Percentiles rank a stretch among this genome's conserved stretches.
phyloP scores from a whole-genome alignment of 2,797 vertebrate species.

The Spinibarbus caldwelli region DNA sequence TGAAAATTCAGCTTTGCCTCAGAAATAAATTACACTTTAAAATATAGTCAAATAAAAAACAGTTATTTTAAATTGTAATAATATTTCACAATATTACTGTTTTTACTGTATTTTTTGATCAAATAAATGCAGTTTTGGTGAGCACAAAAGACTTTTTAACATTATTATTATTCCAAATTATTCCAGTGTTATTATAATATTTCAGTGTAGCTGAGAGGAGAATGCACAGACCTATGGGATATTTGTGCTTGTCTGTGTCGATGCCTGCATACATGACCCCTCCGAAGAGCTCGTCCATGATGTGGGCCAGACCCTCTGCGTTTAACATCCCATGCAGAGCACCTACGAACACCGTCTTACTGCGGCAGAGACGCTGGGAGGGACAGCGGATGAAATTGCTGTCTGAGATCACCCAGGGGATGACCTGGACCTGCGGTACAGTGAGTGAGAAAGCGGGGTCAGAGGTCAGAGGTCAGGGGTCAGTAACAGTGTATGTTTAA shows the following conservation, averaged over 20 bases:
- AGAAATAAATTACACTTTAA: background rate
- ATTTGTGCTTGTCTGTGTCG: slow-evolving; percentile 99
- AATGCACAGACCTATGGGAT: slow-evolving; percentile 87
- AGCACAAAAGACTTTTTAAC: background rate
- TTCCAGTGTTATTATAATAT: background rate
- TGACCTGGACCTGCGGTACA: slow-evolving; percentile 91
- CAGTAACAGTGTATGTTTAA: background rate
- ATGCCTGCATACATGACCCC: slow-evolving; percentile 98
- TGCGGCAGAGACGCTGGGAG: slow-evolving; percentile 91
- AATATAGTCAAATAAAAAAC: background rate
- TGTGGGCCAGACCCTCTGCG: slow-evolving; percentile 90
- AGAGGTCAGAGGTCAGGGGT: background rate
- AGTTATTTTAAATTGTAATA: background rate
- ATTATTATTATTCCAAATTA: background rate
- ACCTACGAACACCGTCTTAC: slow-evolving; percentile 97
- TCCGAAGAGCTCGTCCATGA: slow-evolving; percentile 96
- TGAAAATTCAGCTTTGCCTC: background rate
- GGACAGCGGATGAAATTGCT: slow-evolving; percentile 95
- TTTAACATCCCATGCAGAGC: slow-evolving; percentile 97
- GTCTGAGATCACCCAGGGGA: slow-evolving; percentile 97
- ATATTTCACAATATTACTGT: background rate
- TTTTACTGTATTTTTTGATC: background rate
- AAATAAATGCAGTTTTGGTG: background rate
- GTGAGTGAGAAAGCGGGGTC: background rate
- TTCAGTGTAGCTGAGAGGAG: background rate